phyloP scores from a whole-genome alignment of 2,888 invertebrate genomes.

The Ochlodes sylvanus region DNA sequence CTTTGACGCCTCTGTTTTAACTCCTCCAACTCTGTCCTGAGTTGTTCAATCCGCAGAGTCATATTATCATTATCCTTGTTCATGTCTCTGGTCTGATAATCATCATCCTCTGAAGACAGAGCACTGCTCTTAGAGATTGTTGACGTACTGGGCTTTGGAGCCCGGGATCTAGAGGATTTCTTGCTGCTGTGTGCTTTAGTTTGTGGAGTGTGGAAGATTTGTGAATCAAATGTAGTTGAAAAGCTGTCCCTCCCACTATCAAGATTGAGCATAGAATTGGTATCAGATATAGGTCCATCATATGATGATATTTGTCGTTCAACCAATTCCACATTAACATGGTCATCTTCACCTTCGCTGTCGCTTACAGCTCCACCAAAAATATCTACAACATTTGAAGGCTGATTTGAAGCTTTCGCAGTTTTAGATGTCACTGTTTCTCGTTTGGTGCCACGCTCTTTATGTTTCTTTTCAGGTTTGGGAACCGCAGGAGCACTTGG shows the following conservation, averaged over 20 bases:
- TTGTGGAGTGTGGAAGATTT: conserved; percentile 59
- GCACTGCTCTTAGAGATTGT: conserved; percentile 54
- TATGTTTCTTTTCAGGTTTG: conserved; percentile 68
- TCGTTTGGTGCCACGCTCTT: conserved; percentile 52
- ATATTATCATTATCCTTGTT: conserved; percentile 83
- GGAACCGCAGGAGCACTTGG: conserved; percentile 45
- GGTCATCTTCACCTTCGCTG: conserved; percentile 92
- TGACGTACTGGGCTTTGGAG: conserved; percentile 54
- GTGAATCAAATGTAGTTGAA: conserved; percentile 69
- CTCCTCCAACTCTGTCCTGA: conserved; percentile 90
- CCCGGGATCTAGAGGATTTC: conserved; percentile 52
- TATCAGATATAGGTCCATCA: conserved; percentile 90
- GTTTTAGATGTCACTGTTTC: conserved; percentile 45
- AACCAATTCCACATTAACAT: conserved; percentile 91
- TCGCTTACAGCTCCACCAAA: conserved; percentile 97
- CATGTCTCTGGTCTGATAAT: conserved; percentile 61
- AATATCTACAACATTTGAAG: conserved; percentile 87
- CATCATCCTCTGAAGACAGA: conserved; percentile 67
- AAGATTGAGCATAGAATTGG: conserved; percentile 64
- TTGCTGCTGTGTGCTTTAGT: conserved; percentile 47
- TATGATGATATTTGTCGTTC: conserved; percentile 91
- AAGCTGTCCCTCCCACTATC: conserved; percentile 56
- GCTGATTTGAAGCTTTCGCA: conserved; percentile 51
- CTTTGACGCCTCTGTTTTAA: conserved; percentile 89
- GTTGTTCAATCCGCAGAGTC: conserved; percentile 87